Evolutionary conservation across 30 jellyfish, hydroid and myxozoan species (phyloP).

Genomic region (Turritopsis dohrnii): DNA sequence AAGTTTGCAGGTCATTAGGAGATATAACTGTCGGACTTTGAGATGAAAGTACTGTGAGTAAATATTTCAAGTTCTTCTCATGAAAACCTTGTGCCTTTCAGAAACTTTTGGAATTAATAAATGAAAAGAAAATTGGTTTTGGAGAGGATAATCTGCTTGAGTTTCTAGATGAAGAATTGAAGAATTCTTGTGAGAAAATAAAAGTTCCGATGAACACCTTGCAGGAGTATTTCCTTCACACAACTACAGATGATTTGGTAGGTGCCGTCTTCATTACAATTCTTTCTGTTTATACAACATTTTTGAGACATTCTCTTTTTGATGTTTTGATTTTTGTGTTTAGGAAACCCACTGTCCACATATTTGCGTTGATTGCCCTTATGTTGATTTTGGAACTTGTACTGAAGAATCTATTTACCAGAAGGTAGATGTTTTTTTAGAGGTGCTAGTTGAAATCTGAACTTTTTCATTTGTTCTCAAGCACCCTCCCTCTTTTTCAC

Average conservation of each 20-base stretch:
- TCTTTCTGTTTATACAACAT: background rate
- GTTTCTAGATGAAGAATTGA: slow-evolving; percentile 34
- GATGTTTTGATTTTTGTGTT: background rate
- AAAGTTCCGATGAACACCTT: slow-evolving; percentile 12
- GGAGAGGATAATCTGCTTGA: slow-evolving; percentile 37
- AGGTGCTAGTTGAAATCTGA: no score
- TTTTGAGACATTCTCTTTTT: background rate
- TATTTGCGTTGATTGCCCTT: slow-evolving; percentile 38
- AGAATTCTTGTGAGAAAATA: slow-evolving; percentile 25
- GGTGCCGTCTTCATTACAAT: background rate
- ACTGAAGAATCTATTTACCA: slow-evolving; percentile 45
- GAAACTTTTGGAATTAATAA: slow-evolving; percentile 35
- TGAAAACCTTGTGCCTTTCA: background rate
- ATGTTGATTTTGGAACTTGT: slow-evolving; percentile 52
- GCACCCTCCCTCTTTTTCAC: no score
- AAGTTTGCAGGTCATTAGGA: no score
- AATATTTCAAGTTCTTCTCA: no score
- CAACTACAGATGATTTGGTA: slow-evolving; percentile 47
- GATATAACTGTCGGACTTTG: no score
- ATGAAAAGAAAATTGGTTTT: slow-evolving; percentile 35
- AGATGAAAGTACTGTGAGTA: no score
- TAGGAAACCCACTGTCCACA: slow-evolving; percentile 44
- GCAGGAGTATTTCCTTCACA: slow-evolving; percentile 43
- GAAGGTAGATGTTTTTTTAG: slow-evolving; percentile 45
- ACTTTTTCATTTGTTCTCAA: no score